Percentiles rank a stretch among this genome's conserved stretches.
These are phyloP conservation scores for Falcunculus frontatus DNA, from an alignment of 2,113 vertebrate species.

Conservation along the genomic window DNA sequence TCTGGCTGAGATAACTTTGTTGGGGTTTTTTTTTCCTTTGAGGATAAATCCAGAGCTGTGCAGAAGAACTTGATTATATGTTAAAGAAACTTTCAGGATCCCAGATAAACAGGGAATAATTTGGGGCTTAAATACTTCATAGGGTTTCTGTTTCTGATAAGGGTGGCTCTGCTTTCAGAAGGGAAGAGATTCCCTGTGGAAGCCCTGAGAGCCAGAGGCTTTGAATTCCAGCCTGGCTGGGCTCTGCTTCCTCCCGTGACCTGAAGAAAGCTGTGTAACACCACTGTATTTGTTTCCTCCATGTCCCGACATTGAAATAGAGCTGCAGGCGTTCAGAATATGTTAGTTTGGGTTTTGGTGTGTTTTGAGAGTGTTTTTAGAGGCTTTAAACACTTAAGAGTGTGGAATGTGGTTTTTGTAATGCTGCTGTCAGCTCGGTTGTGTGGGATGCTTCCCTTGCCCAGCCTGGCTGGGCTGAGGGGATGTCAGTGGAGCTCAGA, in stretches of 20 bases:
- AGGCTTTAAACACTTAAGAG: background rate
- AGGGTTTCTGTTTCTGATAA: background rate
- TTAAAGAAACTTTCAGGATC: background rate
- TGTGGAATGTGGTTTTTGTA: background rate
- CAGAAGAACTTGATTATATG: background rate
- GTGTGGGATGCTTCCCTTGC: background rate
- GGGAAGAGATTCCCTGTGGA: background rate
- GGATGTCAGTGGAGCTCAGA: background rate
- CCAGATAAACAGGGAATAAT: background rate
- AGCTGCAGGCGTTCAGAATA: background rate
- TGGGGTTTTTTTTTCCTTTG: background rate
- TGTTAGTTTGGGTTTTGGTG: background rate
- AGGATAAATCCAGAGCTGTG: background rate
- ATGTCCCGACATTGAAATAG: background rate
- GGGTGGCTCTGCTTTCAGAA: background rate
- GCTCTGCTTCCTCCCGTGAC: background rate
- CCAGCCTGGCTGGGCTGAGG: background rate
- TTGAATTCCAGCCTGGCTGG: background rate
- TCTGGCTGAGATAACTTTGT: background rate
- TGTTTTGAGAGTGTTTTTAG: background rate
- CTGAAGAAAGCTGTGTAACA: background rate
- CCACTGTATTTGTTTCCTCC: background rate
- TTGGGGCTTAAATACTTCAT: background rate
- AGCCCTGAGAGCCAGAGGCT: background rate
- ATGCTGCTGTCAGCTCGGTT: background rate